Evolutionary conservation across 2,797 vertebrate species (phyloP), one percentile per base, ranked within the genome.

Genomic region (Hirundo rustica): DNA sequence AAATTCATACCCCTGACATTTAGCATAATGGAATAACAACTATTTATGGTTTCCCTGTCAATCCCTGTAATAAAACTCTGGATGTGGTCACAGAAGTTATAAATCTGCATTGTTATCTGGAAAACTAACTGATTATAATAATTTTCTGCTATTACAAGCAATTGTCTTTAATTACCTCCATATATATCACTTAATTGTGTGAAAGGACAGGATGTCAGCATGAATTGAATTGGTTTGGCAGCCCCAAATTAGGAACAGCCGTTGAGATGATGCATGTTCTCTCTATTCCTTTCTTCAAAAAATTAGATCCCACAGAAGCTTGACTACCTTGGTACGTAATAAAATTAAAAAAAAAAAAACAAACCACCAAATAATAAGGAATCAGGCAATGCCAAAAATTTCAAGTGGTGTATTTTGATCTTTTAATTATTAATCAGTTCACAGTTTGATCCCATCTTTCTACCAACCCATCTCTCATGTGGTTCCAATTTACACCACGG

Each of bases 111-210:
- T 93, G 23, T 85, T 95, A 91, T 92, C 67, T 74, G 21, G 68
- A 85, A 94, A 95, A 93, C 71, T 95, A 91, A 93, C 58, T 30
- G 2, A 93, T 92, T 89, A 96, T 7, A 93, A 85, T 84, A 74
- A 96, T 94, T 91, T 94, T 95, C 77, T 67, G 67, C 74, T 79
- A 96, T 95, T 95, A 93, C 38, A 71, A 89, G 80, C 86, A 95
- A 91, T 90, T 89, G 77, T 71, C 76, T 93, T 95, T 92, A 95
- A 96, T 96, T 93, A 89, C 23, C 54, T 78, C 55, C 73, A 89
- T 81, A 94, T 70, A 93, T 55, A 84, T 82, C 87, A 90, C n/a
- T 94, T 88, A 70, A 75, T 85, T 93, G 71, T 90, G 67, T 95
- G 65, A 71, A 86, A 93, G 88, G 77, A 85, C 64, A 92, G 77